These are phyloP conservation scores for Rhizoglyphus robini DNA, from an alignment of 1,140 invertebrate species.

Conservation along the genomic window DNA sequence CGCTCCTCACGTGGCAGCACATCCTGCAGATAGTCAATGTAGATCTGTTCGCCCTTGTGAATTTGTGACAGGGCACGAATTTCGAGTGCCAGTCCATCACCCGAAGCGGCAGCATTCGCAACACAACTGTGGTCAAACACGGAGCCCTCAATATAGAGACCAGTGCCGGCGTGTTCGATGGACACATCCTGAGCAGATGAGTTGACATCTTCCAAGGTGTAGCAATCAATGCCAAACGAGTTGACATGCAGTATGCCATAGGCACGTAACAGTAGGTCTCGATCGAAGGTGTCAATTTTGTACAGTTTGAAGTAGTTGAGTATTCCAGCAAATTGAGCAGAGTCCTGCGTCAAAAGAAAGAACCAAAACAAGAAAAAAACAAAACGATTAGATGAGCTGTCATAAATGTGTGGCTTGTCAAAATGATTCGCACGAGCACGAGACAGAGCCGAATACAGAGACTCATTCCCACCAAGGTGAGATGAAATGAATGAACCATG, in stretches of 20 bases:
- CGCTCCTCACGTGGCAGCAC: background rate
- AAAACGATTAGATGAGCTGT: too few relatives aligned
- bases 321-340: background rate
- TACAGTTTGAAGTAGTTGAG: conserved; percentile 17
- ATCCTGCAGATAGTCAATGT: conserved; percentile 16
- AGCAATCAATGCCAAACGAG: conserved; percentile 15
- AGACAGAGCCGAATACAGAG: too few relatives aligned
- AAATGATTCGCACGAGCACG: too few relatives aligned
- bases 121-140: conserved; percentile 19
- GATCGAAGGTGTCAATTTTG: conserved; percentile 5
- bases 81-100: conserved; percentile 8
- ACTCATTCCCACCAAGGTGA: too few relatives aligned
- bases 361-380: background rate
- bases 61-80: conserved; percentile 9
- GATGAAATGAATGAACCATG: too few relatives aligned
- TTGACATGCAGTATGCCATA: conserved; percentile 17
- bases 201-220: background rate
- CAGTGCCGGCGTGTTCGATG: conserved; percentile 9
- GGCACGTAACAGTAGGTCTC: background rate
- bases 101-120: conserved; percentile 11
- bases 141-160: conserved; percentile 14
- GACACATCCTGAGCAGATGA: background rate
- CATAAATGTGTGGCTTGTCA: too few relatives aligned
- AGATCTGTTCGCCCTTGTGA: background rate
- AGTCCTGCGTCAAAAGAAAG: background rate